These are phyloP conservation scores for Hymenochirus boettgeri DNA, from an alignment of 2,113 vertebrate genomes.

Conservation along the genomic window DNA sequence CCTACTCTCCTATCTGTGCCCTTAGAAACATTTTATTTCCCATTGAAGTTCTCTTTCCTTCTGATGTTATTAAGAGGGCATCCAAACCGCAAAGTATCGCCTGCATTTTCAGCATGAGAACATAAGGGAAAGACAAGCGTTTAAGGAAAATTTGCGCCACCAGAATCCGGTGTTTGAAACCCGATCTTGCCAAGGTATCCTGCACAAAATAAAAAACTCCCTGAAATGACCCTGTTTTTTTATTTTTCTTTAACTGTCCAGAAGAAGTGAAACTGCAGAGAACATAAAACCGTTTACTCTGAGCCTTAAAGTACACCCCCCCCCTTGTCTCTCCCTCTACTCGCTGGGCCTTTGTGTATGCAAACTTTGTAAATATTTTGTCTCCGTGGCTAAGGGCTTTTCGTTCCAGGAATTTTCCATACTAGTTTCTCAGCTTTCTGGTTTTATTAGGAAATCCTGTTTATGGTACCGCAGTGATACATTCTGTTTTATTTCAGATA, in stretches of 20 bases:
- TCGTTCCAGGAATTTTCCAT: slow-evolving; percentile 41
- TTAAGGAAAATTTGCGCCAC: background rate
- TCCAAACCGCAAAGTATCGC: slow-evolving; percentile 16
- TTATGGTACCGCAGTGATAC: slow-evolving; percentile 40
- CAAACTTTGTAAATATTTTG: slow-evolving; percentile 58
- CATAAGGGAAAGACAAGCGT: background rate
- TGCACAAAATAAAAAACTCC: no score
- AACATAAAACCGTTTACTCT: slow-evolving; percentile 43
- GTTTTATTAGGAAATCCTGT: slow-evolving; percentile 49
- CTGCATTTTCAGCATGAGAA: slow-evolving; percentile 3
- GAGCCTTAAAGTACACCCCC: slow-evolving; percentile 50
- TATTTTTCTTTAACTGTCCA: no score
- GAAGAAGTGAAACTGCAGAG: background rate
- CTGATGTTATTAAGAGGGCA: background rate
- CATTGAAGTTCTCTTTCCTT: background rate
- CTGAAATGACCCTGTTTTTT: no score
- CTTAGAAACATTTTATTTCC: no score
- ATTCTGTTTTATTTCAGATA: slow-evolving; percentile 14
- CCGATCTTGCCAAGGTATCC: background rate
- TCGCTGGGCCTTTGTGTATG: slow-evolving; percentile 47
- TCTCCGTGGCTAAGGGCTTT: slow-evolving; percentile 53
- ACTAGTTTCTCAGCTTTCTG: slow-evolving; percentile 46
- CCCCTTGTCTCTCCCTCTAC: background rate
- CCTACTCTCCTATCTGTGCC: no score
- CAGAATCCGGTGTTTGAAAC: background rate